A percentile compares a stretch with the other conserved stretches of the same genome.
These are phyloP conservation scores for Sarcophaga variegata DNA, from an alignment of 2,888 invertebrate species.

Conservation along the genomic window DNA sequence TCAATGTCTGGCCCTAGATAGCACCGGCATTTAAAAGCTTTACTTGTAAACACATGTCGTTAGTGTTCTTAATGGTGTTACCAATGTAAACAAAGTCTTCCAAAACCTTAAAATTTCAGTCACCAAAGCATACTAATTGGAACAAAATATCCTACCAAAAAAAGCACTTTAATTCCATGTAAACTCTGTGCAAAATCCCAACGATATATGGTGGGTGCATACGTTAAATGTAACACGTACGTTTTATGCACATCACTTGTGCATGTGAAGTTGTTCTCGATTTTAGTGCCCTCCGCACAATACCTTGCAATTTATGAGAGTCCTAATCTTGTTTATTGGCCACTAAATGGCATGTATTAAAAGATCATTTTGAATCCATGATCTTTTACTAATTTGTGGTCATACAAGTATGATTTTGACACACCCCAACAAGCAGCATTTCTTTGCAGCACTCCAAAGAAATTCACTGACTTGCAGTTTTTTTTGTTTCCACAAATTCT, in stretches of 20 bases:
- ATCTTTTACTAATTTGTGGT: constrained; percentile 64
- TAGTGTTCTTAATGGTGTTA: no score
- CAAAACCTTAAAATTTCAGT: no score
- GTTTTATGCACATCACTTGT: background rate
- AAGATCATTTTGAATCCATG: constrained; percentile 48
- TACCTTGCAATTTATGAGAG: constrained; percentile 7
- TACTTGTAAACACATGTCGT: no score
- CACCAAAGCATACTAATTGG: no score
- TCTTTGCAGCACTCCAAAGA: background rate
- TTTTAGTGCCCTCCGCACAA: background rate
- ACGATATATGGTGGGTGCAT: no score
- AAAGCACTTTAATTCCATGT: background rate
- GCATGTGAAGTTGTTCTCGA: background rate
- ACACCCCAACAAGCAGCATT: constrained; percentile 45
- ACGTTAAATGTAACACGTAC: constrained; percentile 20
- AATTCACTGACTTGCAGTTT: background rate
- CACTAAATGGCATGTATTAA: constrained; percentile 47
- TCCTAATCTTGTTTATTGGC: constrained; percentile 27
- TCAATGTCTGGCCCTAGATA: no score
- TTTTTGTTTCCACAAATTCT: background rate
- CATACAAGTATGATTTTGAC: constrained; percentile 56
- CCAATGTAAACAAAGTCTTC: no score
- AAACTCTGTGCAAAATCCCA: background rate
- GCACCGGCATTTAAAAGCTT: no score
- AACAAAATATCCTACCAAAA: no score